Conservation (phyloP, 1,140 invertebrate genomes). For the Centruroides vittatus region DNA sequence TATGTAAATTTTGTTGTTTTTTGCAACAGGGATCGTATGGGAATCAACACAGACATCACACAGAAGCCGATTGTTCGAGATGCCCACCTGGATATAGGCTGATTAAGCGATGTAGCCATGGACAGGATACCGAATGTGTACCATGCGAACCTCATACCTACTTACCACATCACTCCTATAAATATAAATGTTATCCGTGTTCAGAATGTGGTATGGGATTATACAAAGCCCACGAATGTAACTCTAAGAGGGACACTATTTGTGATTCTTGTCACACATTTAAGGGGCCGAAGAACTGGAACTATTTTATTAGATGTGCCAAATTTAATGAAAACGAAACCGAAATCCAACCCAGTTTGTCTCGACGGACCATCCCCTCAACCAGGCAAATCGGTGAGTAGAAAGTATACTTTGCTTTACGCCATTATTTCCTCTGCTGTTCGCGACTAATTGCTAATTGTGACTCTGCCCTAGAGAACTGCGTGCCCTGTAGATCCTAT, state of each 20-base stretch:
- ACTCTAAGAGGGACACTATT: slow-evolving; percentile 30
- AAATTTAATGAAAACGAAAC: no score
- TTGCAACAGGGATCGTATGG: no score
- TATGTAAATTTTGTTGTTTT: no score
- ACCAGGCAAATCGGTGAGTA: no score
- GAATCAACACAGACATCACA: slow-evolving; percentile 3
- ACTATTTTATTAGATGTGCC: slow-evolving; percentile 14
- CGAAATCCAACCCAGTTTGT: no score
- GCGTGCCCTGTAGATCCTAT: no score
- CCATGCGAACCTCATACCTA: slow-evolving; percentile 30
- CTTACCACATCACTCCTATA: slow-evolving; percentile 32
- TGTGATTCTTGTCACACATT: slow-evolving; percentile 34
- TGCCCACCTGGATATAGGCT: slow-evolving; percentile 13
- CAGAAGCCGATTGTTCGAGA: not conserved
- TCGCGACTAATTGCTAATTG: no score
- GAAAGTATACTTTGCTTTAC: no score
- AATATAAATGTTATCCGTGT: slow-evolving; percentile 34
- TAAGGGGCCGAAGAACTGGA: slow-evolving; percentile 10
- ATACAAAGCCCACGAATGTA: slow-evolving; percentile 35
- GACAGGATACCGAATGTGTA: slow-evolving; percentile 21
- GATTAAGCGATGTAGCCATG: not conserved
- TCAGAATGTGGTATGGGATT: slow-evolving; percentile 35
- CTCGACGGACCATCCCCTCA: no score
- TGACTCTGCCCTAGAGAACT: no score
- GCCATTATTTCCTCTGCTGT: no score